Evolutionary conservation across 2,113 vertebrate species (phyloP).

Genomic region (Polypterus senegalus): DNA sequence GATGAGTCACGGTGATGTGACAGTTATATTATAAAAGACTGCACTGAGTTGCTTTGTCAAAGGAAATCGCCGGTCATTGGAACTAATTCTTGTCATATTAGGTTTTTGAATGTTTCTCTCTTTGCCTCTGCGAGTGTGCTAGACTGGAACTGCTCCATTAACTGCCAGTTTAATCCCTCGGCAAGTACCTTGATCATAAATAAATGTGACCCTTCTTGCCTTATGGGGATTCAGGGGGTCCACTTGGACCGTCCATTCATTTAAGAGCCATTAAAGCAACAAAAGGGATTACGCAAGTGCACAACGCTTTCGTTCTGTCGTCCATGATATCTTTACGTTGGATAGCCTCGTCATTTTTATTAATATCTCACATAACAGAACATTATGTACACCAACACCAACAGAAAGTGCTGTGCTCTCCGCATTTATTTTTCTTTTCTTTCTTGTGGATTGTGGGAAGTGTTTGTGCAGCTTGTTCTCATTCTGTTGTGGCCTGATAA

Average conservation of each 20-base stretch:
- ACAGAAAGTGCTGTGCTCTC: too few relatives aligned
- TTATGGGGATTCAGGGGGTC: too few relatives aligned
- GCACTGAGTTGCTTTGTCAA: constrained; percentile 3
- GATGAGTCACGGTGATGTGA: neutral
- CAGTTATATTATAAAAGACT: neutral
- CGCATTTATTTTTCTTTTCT: too few relatives aligned
- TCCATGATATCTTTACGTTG: too few relatives aligned
- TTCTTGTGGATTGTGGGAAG: too few relatives aligned
- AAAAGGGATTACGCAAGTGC: too few relatives aligned
- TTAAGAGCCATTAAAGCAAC: neutral
- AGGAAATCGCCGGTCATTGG: neutral
- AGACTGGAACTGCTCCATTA: neutral
- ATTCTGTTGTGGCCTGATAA: too few relatives aligned
- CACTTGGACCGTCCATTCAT: neutral
- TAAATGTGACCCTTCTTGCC: neutral
- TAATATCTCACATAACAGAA: too few relatives aligned
- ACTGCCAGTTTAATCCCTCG: neutral
- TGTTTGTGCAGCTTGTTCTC: too few relatives aligned
- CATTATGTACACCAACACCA: too few relatives aligned
- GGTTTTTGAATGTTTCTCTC: neutral
- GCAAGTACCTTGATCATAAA: neutral
- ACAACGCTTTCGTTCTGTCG: too few relatives aligned
- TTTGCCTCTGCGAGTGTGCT: neutral
- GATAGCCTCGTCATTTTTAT: too few relatives aligned
- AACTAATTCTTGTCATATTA: neutral